Base-by-base conservation (phyloP, 2,797 vertebrate species). In the Pipistrellus kuhlii region DNA sequence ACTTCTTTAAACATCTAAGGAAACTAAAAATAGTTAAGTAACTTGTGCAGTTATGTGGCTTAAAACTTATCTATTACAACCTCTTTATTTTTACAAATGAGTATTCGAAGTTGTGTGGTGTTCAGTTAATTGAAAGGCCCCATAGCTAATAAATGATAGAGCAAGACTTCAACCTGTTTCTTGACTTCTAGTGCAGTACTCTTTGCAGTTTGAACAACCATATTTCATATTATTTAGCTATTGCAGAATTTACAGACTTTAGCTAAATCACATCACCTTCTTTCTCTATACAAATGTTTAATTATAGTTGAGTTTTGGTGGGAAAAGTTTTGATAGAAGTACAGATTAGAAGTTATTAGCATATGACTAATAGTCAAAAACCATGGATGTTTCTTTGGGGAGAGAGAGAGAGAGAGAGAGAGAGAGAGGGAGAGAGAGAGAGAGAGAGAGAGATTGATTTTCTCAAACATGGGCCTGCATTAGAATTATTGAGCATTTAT, bases 181-280 rank as follows among this genome's bases (percentile, higher is more conserved):
- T 32, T 81, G 41, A 81, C 27, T 73, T 11, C 41, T 75, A 86
- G 20, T 76, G 32, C 3, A 94, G 14, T 81, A 94, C 12, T 69
- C 25, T 72, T 62, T 91, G 44, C 9, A 84, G 32, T 57, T 64
- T 85, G 23, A 73, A 90, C 84, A 55, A 64, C 48, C 20, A 82
- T 23, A 55, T 83, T 82, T 87, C 38, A 75, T 18, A 78, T 38
- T 87, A 69, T 88, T 93, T 15, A 75, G 75, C 72, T 51, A 93
- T 75, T 66, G 73, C 57, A 68, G 23, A 68, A 82, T n/a, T 80
- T 30, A 59, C 2, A 51, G 25, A 57, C 7, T 82, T 88, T 68
- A 88, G 38, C 38, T 72, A 93, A 82, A 57, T 89, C 17, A 53
- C 17, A 18, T 59, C 18, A 23, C 8, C 35, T 93, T 75, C 20